Base-by-base conservation (phyloP, 2,113 vertebrate genomes). In the Petroica traversi region DNA sequence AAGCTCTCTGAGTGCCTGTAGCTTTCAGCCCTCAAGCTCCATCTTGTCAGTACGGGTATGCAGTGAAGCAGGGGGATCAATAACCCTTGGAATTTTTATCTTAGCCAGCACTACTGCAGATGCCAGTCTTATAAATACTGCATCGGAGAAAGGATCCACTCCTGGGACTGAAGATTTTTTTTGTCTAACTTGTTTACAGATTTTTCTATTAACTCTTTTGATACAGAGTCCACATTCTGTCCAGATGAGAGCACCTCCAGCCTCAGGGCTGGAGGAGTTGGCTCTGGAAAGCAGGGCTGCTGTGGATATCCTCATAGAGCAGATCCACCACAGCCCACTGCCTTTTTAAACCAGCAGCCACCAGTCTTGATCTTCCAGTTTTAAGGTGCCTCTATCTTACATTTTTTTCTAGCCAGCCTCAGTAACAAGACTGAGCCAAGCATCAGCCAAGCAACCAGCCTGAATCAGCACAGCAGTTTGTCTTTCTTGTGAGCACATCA, bases 31-130 rank as follows among this genome's bases (percentile, higher is more conserved):
- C 67, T 85, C 68, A 36, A 63, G 55, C 74, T 88, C 73, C 6
- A 6, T 49, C 71, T 57, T 74, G 59, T 77, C n/a, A 1, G 55
- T 29, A 43, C 0, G 8, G 59, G 36, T 62, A n/a, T 33, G 31
- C 55, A 79, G 74, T 6, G 82, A 95, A 88, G 88, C 88, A 76
- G 67, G 63, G 85, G 63, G 75, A 97, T 97, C 92, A 93, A 93
- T 96, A 97, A 87, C 63, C 89, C 92, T 94, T 80, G 90, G 86
- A 89, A 85, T 93, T 92, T 97, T 95, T 71, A 55, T 88, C 95
- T 93, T 66, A 94, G 88, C 72, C 90, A 96, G 92, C 85, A 73
- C 41, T 85, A 15, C 72, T 84, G 88, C 75, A 74, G 89, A 85
- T 90, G 79, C 59, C 82, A 88, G 59, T 66, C 68, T 80, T 86